These are phyloP conservation scores for Coryphaenoides rupestris DNA, from an alignment of 2,113 vertebrate species.

Conservation along the genomic window DNA sequence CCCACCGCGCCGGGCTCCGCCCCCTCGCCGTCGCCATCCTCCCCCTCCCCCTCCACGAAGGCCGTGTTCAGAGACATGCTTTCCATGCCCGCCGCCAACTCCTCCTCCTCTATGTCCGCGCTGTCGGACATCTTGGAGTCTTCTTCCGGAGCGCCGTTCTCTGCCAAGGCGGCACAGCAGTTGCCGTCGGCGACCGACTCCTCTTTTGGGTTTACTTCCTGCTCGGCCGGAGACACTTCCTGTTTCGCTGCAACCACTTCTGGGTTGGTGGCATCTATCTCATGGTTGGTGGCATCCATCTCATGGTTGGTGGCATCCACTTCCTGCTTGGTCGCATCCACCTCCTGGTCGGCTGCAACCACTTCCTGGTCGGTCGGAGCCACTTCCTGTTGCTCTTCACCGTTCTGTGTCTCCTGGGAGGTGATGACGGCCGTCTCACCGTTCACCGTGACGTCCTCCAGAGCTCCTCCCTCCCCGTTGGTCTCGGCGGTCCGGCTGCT, in stretches of 20 bases:
- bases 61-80: constrained; percentile 70
- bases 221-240: too few species aligned
- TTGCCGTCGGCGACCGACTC: constrained; percentile 43
- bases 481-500: background rate
- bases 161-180: constrained; percentile 49
- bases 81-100: constrained; percentile 67
- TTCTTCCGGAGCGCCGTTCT: constrained; percentile 26
- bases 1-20: constrained; percentile 41
- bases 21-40: constrained; percentile 38
- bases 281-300: too few species aligned
- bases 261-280: too few species aligned
- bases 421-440: too few species aligned
- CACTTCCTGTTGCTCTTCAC: background rate
- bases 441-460: constrained; percentile 15
- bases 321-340: too few species aligned
- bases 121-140: constrained; percentile 17
- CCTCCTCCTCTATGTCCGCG: background rate
- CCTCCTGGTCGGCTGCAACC: too few species aligned
- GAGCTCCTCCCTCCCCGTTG: constrained; percentile 5
- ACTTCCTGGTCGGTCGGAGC: background rate
- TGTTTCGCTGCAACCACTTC: too few species aligned
- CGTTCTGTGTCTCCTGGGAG: constrained; percentile 5
- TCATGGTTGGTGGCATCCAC: too few species aligned
- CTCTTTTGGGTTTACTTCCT: constrained; percentile 23
- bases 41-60: constrained; percentile 52